Conservation (phyloP, 2,797 vertebrate genomes). For the Podarcis lilfordi region DNA sequence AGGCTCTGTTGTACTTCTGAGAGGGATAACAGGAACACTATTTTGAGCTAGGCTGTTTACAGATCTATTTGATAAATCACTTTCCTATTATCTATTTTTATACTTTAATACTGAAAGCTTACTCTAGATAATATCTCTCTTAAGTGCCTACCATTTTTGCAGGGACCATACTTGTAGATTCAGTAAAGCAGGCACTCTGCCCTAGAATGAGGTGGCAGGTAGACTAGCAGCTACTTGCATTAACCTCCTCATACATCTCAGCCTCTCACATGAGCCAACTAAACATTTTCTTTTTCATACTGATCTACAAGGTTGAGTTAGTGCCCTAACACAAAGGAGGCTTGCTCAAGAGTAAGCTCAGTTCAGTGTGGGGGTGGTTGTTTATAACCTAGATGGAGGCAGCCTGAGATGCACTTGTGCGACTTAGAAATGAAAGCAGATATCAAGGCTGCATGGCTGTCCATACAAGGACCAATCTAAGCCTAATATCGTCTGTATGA, state of each 20-base stretch:
- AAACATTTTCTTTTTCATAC: neutral
- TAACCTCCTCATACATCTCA: neutral
- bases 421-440: neutral
- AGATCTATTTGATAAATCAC: conserved; percentile 72
- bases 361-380: neutral
- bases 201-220: neutral
- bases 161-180: conserved; percentile 12
- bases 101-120: conserved; percentile 74
- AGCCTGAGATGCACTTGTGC: neutral
- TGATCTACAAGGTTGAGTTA: neutral
- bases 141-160: conserved; percentile 76
- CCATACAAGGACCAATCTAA: neutral
- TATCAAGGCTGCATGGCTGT: neutral
- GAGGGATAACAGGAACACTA: conserved; percentile 49
- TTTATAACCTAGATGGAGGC: neutral
- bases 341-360: neutral
- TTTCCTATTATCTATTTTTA: conserved; percentile 84
- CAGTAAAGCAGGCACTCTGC: conserved; percentile 3
- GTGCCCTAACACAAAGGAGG: neutral
- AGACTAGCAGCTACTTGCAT: neutral
- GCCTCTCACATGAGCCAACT: neutral
- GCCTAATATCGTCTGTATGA: neutral
- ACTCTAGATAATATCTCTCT: conserved; percentile 43
- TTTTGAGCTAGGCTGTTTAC: conserved; percentile 68
- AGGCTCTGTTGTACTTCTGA: conserved; percentile 51